A percentile compares a stretch with the other conserved stretches of the same genome.
Conservation (phyloP, 2,113 vertebrate genomes). For the Jaculus jaculus region DNA sequence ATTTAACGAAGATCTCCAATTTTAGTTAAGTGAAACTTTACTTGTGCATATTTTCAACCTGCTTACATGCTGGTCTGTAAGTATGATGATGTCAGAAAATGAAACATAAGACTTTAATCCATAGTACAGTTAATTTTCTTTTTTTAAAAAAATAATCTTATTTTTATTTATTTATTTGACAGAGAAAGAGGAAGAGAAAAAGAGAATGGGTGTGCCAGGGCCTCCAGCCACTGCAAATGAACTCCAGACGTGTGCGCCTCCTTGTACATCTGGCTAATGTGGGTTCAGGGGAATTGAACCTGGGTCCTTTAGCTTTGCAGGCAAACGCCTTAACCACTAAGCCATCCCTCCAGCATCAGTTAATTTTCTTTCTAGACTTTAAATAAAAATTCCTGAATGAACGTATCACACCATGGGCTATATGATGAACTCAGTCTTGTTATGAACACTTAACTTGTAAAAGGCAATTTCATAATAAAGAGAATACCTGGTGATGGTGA, state of each 20-base stretch:
- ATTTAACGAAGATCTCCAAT: slow-evolving; percentile 42
- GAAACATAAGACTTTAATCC: slow-evolving; percentile 14
- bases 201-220: too few relatives aligned
- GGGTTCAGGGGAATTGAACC: too few relatives aligned
- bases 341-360: too few relatives aligned
- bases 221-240: too few relatives aligned
- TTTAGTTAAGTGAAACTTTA: slow-evolving; percentile 46
- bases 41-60: too few relatives aligned
- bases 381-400: neutral
- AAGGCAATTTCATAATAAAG: neutral
- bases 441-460: neutral
- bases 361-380: neutral
- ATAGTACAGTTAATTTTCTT: neutral
- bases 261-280: too few relatives aligned
- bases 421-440: neutral
- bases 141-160: too few relatives aligned
- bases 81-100: slow-evolving; percentile 24
- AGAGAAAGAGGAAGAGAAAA: too few relatives aligned
- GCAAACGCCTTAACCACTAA: too few relatives aligned
- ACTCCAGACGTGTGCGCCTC: too few relatives aligned
- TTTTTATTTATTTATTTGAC: too few relatives aligned
- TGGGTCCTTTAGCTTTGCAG: too few relatives aligned
- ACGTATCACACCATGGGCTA: neutral
- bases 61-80: neutral
- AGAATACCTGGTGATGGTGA: slow-evolving; percentile 94